These are phyloP conservation scores for Sitophilus oryzae DNA, from an alignment of 1,140 invertebrate species.

Conservation along the genomic window DNA sequence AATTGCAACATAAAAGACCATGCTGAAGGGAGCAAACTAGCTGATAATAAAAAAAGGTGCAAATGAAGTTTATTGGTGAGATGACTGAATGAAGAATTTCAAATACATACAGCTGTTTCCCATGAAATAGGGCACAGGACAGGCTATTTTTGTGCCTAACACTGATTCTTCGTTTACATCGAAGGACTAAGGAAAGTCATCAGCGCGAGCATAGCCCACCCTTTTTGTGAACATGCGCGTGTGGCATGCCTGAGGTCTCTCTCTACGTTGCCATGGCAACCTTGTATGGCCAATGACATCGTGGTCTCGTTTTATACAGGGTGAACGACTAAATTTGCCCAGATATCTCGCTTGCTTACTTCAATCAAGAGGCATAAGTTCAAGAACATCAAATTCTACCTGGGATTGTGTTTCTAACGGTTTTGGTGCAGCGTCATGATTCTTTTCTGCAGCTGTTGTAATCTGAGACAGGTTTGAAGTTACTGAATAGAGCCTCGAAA, in stretches of 20 bases:
- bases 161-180: constrained; percentile 18
- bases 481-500: too few species aligned
- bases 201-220: constrained; percentile 22
- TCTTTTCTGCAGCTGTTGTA: too few species aligned
- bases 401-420: too few species aligned
- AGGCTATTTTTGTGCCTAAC: constrained; percentile 11
- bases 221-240: constrained; percentile 4
- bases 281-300: constrained; percentile 3
- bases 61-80: constrained; percentile 11
- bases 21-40: not conserved
- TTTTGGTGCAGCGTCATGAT: too few species aligned
- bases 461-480: too few species aligned
- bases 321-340: too few species aligned
- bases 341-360: too few species aligned
- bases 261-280: constrained; percentile 1
- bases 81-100: constrained; percentile 3
- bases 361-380: too few species aligned
- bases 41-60: not conserved
- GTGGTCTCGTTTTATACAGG: not conserved
- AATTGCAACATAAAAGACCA: not conserved
- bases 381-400: too few species aligned
- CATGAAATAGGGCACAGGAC: constrained; percentile 9
- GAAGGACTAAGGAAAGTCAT: constrained; percentile 26
- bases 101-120: constrained; percentile 25
- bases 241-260: not conserved